Base-by-base conservation (phyloP, 2,113 vertebrate species). In the Arvicanthis niloticus region DNA sequence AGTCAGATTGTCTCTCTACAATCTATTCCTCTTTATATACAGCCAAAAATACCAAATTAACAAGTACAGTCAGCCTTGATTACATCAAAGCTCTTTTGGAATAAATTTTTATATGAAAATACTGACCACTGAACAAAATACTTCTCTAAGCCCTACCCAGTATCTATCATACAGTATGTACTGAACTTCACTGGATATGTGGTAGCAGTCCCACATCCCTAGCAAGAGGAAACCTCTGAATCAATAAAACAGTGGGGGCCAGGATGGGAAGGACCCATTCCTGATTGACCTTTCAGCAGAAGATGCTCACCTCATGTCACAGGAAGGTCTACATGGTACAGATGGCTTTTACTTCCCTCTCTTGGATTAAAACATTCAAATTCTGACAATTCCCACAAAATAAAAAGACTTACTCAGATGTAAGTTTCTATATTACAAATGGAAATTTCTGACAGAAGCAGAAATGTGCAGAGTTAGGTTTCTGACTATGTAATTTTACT, bases 391-490 rank as follows among this genome's bases (percentile, higher is more conserved):
- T 95, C 26, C 65, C 68, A 92, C 68, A 91, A 95, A 97, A 89
- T 86, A 60, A 91, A 95, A 94, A 90, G 45, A 70, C 10, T 2
- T 80, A 86, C 60, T 97, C 87, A 95, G 91, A 93, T 45, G 22
- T 37, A 76, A 91, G 89, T 93, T 89, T 96, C 45, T 88, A 19
- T 21, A 82, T 75, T 94, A 93, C 53, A 97, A 94, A 92, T 95
- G 53, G 70, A 97, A 97, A 91, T 96, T 91, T 97, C 89, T 97
- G 73, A 95, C 88, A 67, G 68, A 93, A 62, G 82, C 91, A 95
- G 75, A 97, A 96, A 97, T 88, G 15, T 80, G 21, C 85, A 90
- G 24, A 93, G 72, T 94, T 82, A 76, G 45, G 93, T 96, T 91
- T 97, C 91, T 93, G 56, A 84, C 86, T 82, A 7, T 67, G 73